These are phyloP conservation scores for Noctilio leporinus DNA, from an alignment of 2,113 vertebrate genomes.

Conservation along the genomic window DNA sequence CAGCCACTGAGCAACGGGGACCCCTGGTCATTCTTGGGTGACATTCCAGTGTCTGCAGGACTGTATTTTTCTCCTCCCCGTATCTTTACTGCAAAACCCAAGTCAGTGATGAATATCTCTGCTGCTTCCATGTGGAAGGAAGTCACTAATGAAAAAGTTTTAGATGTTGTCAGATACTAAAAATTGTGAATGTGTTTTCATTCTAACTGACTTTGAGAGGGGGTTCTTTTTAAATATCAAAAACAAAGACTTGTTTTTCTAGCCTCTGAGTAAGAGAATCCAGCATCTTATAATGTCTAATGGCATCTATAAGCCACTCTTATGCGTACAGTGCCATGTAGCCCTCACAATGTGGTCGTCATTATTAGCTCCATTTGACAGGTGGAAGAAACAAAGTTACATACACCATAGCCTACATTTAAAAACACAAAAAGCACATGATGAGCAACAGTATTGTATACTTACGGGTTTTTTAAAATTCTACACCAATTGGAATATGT, in stretches of 20 bases:
- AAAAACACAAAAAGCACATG: not conserved
- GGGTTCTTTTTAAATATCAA: not conserved
- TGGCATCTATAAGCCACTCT: not conserved
- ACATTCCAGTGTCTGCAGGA: not conserved
- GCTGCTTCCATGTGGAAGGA: not conserved
- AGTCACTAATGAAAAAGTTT: not conserved
- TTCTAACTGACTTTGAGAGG: not conserved
- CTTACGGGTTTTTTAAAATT: not conserved
- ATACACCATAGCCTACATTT: not conserved
- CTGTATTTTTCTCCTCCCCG: not conserved
- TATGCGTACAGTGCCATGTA: not conserved
- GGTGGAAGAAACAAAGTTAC: not conserved
- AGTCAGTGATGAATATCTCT: not conserved
- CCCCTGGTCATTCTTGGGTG: not conserved
- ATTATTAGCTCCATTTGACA: not conserved
- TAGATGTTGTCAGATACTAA: not conserved
- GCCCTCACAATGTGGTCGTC: not conserved
- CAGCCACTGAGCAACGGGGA: not conserved
- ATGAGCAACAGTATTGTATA: not conserved
- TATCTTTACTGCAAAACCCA: not conserved
- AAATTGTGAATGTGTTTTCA: not conserved
- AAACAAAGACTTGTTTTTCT: not conserved
- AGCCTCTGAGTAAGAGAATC: not conserved
- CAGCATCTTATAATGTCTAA: not conserved
- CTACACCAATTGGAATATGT: not conserved